These are phyloP conservation scores for Cryptocephalus moraei DNA, from an alignment of 2,888 invertebrate species.

Conservation along the genomic window DNA sequence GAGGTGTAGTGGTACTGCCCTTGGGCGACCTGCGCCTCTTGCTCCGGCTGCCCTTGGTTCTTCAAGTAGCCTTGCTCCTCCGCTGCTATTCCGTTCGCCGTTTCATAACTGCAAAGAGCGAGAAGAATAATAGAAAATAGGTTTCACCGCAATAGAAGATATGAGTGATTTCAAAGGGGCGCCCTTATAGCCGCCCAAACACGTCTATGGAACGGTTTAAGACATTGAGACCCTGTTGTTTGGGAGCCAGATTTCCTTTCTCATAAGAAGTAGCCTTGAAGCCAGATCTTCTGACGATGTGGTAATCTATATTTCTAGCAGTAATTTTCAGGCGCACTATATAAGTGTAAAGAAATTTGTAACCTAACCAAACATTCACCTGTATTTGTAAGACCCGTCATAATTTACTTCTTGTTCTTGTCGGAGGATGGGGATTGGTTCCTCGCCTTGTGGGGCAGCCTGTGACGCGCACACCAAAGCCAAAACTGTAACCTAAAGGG, in stretches of 20 bases:
- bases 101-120: slow-evolving; percentile 34
- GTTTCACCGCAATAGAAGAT: too few relatives aligned
- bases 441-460: slow-evolving; percentile 5
- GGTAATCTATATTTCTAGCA: too few relatives aligned
- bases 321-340: too few relatives aligned
- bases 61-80: slow-evolving; percentile 32
- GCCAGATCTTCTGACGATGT: too few relatives aligned
- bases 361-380: slow-evolving; percentile 8
- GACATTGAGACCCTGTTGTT: too few relatives aligned
- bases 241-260: too few relatives aligned
- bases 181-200: too few relatives aligned
- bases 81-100: slow-evolving; percentile 43
- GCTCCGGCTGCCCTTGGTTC: slow-evolving; percentile 13
- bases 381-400: slow-evolving; percentile 39
- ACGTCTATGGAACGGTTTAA: too few relatives aligned
- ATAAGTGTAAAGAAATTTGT: too few relatives aligned
- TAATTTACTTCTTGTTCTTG: slow-evolving; percentile 35
- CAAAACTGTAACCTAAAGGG: neutral
- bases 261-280: too few relatives aligned
- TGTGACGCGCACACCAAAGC: neutral
- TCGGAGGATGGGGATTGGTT: slow-evolving; percentile 24
- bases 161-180: too few relatives aligned
- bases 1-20: slow-evolving; percentile 20
- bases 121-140: too few relatives aligned
- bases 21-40: slow-evolving; percentile 24